Evolutionary conservation across 2,797 vertebrate genomes (phyloP).

Genomic region (Sylvia borin): DNA sequence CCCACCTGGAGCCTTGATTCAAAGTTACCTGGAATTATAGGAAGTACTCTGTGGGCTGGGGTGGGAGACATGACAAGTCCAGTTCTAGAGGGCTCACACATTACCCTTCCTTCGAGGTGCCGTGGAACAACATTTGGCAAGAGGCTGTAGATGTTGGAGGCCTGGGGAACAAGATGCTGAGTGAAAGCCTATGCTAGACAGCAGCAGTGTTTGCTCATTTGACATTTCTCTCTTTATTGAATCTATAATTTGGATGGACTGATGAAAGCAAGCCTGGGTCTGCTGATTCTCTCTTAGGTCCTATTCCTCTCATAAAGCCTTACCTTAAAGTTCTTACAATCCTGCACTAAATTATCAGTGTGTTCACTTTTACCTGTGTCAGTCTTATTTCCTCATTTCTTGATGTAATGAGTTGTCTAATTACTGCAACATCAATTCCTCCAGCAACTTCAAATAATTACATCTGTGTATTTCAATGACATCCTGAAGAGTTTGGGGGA

Average conservation of each 20-base stretch:
- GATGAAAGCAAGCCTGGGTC: not conserved
- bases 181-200: not conserved
- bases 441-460: constrained; percentile 65
- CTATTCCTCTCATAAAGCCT: constrained; percentile 42
- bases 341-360: constrained; percentile 66
- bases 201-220: not conserved
- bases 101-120: not conserved
- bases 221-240: not conserved
- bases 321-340: constrained; percentile 37
- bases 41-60: not conserved
- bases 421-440: constrained; percentile 75
- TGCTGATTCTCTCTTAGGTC: constrained; percentile 44
- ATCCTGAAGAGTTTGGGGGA: constrained; percentile 55
- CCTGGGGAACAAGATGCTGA: not conserved
- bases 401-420: constrained; percentile 79
- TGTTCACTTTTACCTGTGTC: constrained; percentile 73
- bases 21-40: not conserved
- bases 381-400: constrained; percentile 75
- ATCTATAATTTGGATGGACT: not conserved
- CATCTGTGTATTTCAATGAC: constrained; percentile 61
- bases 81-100: not conserved
- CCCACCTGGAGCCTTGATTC: not conserved
- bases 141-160: not conserved
- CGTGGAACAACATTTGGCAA: not conserved
- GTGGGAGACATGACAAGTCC: not conserved